phyloP scores from a whole-genome alignment of 2,113 vertebrate species.

The Buteo buteo region DNA sequence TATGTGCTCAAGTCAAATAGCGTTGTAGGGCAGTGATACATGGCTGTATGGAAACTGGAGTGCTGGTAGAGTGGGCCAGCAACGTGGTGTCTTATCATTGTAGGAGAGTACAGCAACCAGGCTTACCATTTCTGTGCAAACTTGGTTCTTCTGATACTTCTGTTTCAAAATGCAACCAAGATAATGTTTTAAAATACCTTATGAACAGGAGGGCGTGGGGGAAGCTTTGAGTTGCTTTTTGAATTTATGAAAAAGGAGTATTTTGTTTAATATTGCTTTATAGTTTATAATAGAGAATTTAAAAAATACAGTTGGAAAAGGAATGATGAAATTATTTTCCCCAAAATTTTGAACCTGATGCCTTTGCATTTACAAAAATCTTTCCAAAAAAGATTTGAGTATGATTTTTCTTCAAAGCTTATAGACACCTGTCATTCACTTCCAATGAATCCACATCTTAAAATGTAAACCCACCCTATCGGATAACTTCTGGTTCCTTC shows the following conservation, averaged over 20 bases:
- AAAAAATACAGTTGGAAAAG: neutral
- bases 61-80: neutral
- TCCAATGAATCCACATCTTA: neutral
- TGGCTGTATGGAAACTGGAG: neutral
- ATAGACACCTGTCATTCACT: neutral
- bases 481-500: neutral
- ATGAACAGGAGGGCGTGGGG: neutral
- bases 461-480: neutral
- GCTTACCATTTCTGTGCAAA: neutral
- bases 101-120: neutral
- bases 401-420: neutral
- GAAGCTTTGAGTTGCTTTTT: neutral
- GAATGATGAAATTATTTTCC: neutral
- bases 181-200: neutral
- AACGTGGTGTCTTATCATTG: accelerated
- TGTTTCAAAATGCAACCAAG: neutral
- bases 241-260: neutral
- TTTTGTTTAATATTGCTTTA: neutral
- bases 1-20: neutral
- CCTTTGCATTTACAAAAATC: neutral
- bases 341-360: neutral
- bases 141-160: neutral
- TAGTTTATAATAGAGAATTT: neutral
- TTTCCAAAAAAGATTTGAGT: neutral
- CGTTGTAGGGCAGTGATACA: neutral